Evolutionary conservation across 1,140 invertebrate genomes (phyloP), one percentile per base, ranked within the genome.

Genomic region (Scaptomyza graminum): DNA sequence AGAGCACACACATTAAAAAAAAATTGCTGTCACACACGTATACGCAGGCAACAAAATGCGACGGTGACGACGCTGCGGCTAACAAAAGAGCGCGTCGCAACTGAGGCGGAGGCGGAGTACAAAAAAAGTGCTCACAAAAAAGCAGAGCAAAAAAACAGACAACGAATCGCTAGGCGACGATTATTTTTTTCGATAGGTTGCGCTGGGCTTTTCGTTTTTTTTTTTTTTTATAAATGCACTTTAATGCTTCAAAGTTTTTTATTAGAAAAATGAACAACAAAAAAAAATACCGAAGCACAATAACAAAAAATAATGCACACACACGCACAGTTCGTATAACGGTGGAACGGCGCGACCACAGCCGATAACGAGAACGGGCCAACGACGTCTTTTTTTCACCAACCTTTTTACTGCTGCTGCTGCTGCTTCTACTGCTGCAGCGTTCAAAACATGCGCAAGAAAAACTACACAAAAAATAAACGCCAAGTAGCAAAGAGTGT

Each of bases 61-160:
- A 11, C 43, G 54, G n/a, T 28, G 69, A 47, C 68, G 61, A 51
- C 47, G 63, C 63, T 72, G 63, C 57, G 65, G 65, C 65, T 68
- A 61, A 68, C 70, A 73, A 68, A 73, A 73, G 64, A 73, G 64
- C 70, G 70, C 70, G 70, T 73, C 70, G 70, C 64, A 73, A 68
- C 70, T 68, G 65, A 28, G 22, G 18, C 31, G 57, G 51, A 68
- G 70, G 46, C 56, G 44, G 50, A 68, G 37, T 54, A 41, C 8
- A 67, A 72, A 60, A 65, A 49, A 64, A 57, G 37, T 57, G 68
- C 18, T 62, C 50, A 56, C 12, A 60, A 64, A 69, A 70, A 49
- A 44, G 16, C 46, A 56, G 44, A 56, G 37, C 41, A 68, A 41
- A 69, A 55, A 64, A 56, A 64, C 18, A 57, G 51, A 50, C 60